phyloP scores from a whole-genome alignment of 2,113 vertebrate species.

The Charadrius vociferus region DNA sequence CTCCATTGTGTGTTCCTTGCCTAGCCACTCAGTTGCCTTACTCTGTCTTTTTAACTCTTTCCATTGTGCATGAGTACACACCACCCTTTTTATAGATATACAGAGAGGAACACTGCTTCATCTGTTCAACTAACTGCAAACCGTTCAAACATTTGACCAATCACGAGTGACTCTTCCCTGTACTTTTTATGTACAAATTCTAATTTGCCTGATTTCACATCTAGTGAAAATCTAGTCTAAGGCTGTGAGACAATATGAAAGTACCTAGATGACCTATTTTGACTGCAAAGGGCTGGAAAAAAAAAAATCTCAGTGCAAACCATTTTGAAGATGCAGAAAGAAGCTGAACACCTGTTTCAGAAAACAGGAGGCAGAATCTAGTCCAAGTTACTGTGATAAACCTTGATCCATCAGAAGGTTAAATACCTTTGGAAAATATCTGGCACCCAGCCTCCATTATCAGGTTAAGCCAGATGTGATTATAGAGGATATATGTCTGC shows the following conservation, averaged over 20 bases:
- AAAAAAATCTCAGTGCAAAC: slow-evolving; percentile 20
- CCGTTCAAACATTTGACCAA: slow-evolving; percentile 49
- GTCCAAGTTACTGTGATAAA: background rate
- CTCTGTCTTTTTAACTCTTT: background rate
- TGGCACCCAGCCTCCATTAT: background rate
- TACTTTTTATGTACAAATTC: slow-evolving; percentile 35
- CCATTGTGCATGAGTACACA: background rate
- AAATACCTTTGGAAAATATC: background rate
- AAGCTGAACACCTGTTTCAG: background rate
- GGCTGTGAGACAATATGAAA: slow-evolving; percentile 45
- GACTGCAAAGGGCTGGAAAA: slow-evolving; percentile 34
- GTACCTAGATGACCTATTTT: slow-evolving; percentile 44
- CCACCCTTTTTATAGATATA: slow-evolving; percentile 4
- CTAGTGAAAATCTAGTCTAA: slow-evolving; percentile 52
- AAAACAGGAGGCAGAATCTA: background rate
- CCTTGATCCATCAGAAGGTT: background rate
- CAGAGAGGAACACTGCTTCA: background rate
- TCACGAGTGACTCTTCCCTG: slow-evolving; percentile 30
- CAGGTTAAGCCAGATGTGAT: background rate
- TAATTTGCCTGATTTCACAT: slow-evolving; percentile 45
- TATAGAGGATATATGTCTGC: background rate
- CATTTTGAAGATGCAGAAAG: slow-evolving; percentile 24
- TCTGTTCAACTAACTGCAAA: slow-evolving; percentile 32
- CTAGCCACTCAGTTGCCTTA: background rate
- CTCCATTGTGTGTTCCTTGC: fast-evolving